Conservation (phyloP, 2,888 invertebrate genomes). For the Tanypteryx hageni region DNA sequence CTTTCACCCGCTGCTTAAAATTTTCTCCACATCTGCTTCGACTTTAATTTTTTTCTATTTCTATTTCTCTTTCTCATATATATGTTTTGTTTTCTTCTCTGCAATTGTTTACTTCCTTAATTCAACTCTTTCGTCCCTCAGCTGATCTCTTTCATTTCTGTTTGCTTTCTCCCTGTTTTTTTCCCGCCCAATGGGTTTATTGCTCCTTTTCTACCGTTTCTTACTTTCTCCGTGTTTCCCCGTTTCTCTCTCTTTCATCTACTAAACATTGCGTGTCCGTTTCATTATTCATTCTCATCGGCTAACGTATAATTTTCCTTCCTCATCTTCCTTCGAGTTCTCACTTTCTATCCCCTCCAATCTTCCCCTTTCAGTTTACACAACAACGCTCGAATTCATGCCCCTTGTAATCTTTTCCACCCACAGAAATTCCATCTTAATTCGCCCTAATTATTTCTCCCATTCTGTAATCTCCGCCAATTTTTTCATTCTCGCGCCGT, state of each 20-base stretch:
- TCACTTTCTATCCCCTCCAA: not conserved
- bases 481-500: not conserved
- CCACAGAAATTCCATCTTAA: too few relatives aligned
- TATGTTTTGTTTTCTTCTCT: not conserved
- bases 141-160: not conserved
- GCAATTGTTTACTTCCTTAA: not conserved
- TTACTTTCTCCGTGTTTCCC: too few relatives aligned
- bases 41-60: not conserved
- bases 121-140: not conserved
- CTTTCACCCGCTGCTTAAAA: not conserved
- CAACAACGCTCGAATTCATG: not conserved
- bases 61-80: not conserved
- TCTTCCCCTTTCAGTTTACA: not conserved
- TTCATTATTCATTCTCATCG: not conserved
- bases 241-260: not conserved
- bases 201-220: not conserved
- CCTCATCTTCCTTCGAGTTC: too few relatives aligned
- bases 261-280: not conserved
- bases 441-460: not conserved
- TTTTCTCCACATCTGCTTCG: not conserved
- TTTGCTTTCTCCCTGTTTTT: not conserved
- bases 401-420: not conserved
- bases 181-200: not conserved
- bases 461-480: not conserved
- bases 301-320: not conserved